These are phyloP conservation scores for Semnornis frantzii DNA, from an alignment of 2,113 vertebrate species.

Conservation along the genomic window DNA sequence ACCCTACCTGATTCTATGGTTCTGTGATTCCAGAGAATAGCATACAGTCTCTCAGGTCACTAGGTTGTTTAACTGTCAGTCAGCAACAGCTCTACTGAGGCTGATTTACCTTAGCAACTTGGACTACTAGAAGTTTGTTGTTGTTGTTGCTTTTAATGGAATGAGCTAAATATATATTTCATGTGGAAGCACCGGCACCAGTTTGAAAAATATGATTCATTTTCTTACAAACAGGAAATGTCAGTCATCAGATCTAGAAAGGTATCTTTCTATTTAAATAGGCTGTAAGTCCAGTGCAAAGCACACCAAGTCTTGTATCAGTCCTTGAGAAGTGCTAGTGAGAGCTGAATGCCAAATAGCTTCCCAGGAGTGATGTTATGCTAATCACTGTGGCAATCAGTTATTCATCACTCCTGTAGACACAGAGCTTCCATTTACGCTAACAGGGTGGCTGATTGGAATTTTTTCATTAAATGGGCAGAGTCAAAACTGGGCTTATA, in stretches of 20 bases:
- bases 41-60: background rate
- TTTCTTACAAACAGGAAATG: slow-evolving; percentile 35
- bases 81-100: background rate
- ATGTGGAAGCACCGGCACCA: background rate
- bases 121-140: background rate
- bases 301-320: background rate
- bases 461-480: slow-evolving; percentile 74
- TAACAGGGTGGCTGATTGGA: slow-evolving; percentile 73
- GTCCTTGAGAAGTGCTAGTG: background rate
- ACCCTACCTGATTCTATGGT: too few relatives aligned
- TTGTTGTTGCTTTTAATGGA: background rate
- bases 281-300: background rate
- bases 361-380: slow-evolving; percentile 29
- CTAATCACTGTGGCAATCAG: slow-evolving; percentile 58
- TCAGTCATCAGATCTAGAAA: slow-evolving; percentile 10
- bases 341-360: slow-evolving; percentile 52
- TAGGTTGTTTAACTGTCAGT: background rate
- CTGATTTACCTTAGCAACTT: background rate
- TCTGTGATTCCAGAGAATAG: background rate
- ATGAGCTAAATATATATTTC: background rate
- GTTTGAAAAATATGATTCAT: slow-evolving; percentile 24
- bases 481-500: slow-evolving; percentile 67
- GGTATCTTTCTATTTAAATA: slow-evolving; percentile 18
- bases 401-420: slow-evolving; percentile 72
- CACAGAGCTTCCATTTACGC: slow-evolving; percentile 68